Evolutionary conservation across 2,888 invertebrate species (phyloP), one percentile per base, ranked within the genome.

Genomic region (Byasa hedistus): DNA sequence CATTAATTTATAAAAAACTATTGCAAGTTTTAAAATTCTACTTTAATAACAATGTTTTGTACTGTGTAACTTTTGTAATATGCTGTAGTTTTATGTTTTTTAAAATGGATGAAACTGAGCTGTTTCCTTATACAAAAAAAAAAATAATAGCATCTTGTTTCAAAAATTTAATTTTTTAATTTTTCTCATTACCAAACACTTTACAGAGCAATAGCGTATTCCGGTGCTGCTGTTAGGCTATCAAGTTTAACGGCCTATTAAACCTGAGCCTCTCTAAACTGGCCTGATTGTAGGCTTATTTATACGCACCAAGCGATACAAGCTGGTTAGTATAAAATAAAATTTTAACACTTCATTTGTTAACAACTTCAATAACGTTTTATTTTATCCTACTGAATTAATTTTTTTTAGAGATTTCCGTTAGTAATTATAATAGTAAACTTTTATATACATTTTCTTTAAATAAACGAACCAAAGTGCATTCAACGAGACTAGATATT

Each of bases 161-260:
- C 39, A 4, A 44, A 44, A 62, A 62, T 62, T 44, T 56, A 39
- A 56, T 55, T 39, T 62, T 44, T 39, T n/a, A 51, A 51, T 64
- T 57, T 57, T 87, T 87, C 86, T 86, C 86, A 88, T 88, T 88
- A 89, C 83, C 84, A 81, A 74, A 80, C 84, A 83, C 82, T 89
- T 87, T 86, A 86, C 86, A 85, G 83, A 84, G 84, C 84, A 81
- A 84, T 85, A 57, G 66, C 61, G 54, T 52, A 54, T 85, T 80
- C 83, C 80, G 76, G 75, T 76, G 82, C 78, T 79, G 83, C 81
- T 86, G 84, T 83, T 80, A 80, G 80, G 82, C 86, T 82, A 85
- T 88, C 81, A 79, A 80, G 82, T 81, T 90, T 89, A 89, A 90
- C 84, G 88, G 83, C 80, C 89, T 84, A 88, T 87, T 86, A 88